These are phyloP conservation scores for Amphipoea lucens DNA, from an alignment of 2,888 invertebrate species.

Conservation along the genomic window DNA sequence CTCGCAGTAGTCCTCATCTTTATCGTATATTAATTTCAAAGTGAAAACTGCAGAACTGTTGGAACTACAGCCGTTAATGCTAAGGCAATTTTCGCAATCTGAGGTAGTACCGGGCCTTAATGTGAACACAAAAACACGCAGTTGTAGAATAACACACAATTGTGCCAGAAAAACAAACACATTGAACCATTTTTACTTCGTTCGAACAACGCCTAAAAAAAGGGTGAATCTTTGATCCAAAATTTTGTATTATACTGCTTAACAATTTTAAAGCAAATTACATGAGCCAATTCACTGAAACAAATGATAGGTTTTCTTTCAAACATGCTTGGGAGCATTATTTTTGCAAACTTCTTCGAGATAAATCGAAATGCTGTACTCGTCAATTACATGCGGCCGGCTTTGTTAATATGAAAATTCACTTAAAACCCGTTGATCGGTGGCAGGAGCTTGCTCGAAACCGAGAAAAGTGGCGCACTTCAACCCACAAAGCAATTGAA, in stretches of 20 bases:
- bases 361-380: background rate
- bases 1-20: too few relatives aligned
- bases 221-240: slow-evolving; percentile 44
- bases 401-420: background rate
- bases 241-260: slow-evolving; percentile 45
- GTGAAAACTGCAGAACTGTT: too few relatives aligned
- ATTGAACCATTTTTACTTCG: slow-evolving; percentile 17
- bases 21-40: too few relatives aligned
- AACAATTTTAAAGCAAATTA: slow-evolving; percentile 43
- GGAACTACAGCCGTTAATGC: too few relatives aligned
- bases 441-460: background rate
- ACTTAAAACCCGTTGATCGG: background rate
- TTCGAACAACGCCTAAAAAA: slow-evolving; percentile 23
- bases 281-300: slow-evolving; percentile 38
- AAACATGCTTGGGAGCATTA: background rate
- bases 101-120: too few relatives aligned
- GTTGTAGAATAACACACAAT: slow-evolving; percentile 16
- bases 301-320: slow-evolving; percentile 26
- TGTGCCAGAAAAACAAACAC: slow-evolving; percentile 26
- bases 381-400: background rate
- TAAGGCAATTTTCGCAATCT: too few relatives aligned
- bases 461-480: background rate
- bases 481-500: background rate
- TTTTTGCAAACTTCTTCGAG: background rate
- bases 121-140: slow-evolving; percentile 11